These are phyloP conservation scores for Haemorhous mexicanus DNA, from an alignment of 2,113 vertebrate species.

Conservation along the genomic window DNA sequence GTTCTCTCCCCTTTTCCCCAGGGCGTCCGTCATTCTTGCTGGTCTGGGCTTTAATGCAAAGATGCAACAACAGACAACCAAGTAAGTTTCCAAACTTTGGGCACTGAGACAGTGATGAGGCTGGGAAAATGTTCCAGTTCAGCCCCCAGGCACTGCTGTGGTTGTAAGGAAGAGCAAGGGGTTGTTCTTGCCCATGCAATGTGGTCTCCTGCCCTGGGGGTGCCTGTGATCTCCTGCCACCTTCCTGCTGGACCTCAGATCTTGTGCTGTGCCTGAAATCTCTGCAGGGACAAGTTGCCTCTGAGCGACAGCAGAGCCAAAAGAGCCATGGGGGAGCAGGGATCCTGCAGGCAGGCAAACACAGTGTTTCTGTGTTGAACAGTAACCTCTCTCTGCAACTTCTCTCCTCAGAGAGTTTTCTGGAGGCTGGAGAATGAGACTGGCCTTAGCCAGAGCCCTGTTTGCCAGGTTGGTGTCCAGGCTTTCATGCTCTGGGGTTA, in stretches of 20 bases:
- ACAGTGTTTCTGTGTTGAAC: not conserved
- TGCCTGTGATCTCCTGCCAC: not conserved
- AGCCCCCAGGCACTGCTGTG: not conserved
- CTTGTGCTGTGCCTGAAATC: not conserved
- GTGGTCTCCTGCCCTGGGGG: not conserved
- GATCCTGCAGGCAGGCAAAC: not conserved
- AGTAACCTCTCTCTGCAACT: not conserved
- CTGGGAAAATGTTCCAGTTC: not conserved
- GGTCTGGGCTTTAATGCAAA: slow-evolving; percentile 91
- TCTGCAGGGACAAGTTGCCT: not conserved
- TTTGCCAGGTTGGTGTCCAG: slow-evolving; percentile 86
- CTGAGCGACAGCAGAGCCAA: not conserved
- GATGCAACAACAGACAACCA: slow-evolving; percentile 94
- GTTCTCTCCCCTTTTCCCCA: slow-evolving; percentile 50
- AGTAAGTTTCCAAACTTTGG: slow-evolving; percentile 74
- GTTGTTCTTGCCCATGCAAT: not conserved
- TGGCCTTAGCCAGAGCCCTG: slow-evolving; percentile 92
- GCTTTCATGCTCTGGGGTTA: not conserved
- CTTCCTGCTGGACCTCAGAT: not conserved
- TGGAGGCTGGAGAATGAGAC: slow-evolving; percentile 97
- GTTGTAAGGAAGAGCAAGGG: not conserved
- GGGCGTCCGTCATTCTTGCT: slow-evolving; percentile 93
- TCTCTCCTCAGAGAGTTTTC: slow-evolving; percentile 89
- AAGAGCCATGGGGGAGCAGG: not conserved
- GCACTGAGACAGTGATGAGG: not conserved